A percentile compares a stretch with the other conserved stretches of the same genome.
Evolutionary conservation across 2,888 invertebrate species (phyloP).

Genomic region (Kryphioiulus occultus): DNA sequence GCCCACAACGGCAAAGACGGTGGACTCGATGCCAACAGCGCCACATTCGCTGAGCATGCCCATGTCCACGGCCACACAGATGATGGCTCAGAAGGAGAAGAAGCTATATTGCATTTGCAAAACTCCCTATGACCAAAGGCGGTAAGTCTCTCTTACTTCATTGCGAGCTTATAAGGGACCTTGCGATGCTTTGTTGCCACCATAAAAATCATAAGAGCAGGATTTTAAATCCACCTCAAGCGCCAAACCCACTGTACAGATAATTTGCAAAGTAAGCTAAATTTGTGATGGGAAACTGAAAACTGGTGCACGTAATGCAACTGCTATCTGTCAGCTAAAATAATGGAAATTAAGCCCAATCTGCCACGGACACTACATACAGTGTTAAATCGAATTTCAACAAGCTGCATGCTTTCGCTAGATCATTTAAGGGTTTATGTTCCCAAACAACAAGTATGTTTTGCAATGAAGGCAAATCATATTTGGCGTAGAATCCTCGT

Average conservation of each 20-base stretch:
- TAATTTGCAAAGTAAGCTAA: not conserved
- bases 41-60: not conserved
- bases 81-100: slow-evolving; percentile 72
- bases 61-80: not conserved
- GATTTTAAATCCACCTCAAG: no score
- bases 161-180: not conserved
- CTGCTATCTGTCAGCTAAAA: no score
- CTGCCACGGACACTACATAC: no score
- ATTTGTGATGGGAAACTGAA: no score
- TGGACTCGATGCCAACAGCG: not conserved
- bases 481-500: not conserved
- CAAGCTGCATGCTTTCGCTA: no score
- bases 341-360: no score
- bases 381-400: no score
- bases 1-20: not conserved
- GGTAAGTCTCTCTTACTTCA: slow-evolving; percentile 66
- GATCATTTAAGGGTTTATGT: no score
- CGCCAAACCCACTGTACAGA: not conserved
- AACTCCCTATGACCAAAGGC: slow-evolving; percentile 93
- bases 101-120: slow-evolving; percentile 85
- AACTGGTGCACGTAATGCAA: no score
- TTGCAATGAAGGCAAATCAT: not conserved
- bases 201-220: no score
- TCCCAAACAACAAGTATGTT: not conserved
- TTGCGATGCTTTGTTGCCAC: no score